Base-by-base conservation (phyloP, 2,888 invertebrate genomes). In the Tipula lateralis region DNA sequence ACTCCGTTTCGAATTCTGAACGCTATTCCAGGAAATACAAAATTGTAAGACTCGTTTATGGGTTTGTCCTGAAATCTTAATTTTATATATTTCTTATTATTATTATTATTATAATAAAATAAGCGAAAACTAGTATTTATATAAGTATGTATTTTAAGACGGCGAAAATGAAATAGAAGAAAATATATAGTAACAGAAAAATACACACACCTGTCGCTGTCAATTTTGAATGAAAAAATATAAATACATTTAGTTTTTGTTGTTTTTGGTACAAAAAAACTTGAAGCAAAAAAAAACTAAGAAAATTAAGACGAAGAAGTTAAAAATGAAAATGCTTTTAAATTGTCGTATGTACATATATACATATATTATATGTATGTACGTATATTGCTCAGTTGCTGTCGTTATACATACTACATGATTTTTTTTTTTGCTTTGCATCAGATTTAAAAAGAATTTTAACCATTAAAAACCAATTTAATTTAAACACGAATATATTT, bases 191-290 rank as follows among this genome's bases (percentile, higher is more conserved):
- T 66, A 66, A 66, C 66, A 66, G 66, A 66, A 12, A 66, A 9
- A 66, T 66, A 66, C 66, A 66, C 66, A 66, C 66, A 66, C 66
- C 66, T 66, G 66, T 66, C 66, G 66, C 66, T 66, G 66, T 66
- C 66, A 24, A 66, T 66, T 66, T 66, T 66, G 66, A 66, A 66
- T 66, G 66, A 66, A 66, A 24, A 66, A 24, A 66, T 66, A 66
- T 66, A 66, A 24, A 66, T 66, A 66, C 24, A 24, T 66, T 16
- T 44, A 44, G 3, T 44, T 44, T n/a, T n/a, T 44, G 3, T 44
- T 44, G n/a, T n/a, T 16, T 44, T 66, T 24, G 19, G 66, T 66
- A 66, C 19, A 66, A 66, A 66, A 66, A 24, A 66, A 66, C 66
- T 66, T 66, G 24, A 66, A 66, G 66, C 66, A 66, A 12, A 24